Conservation (phyloP, 2,797 vertebrate species). For the Lepus townsendii region DNA sequence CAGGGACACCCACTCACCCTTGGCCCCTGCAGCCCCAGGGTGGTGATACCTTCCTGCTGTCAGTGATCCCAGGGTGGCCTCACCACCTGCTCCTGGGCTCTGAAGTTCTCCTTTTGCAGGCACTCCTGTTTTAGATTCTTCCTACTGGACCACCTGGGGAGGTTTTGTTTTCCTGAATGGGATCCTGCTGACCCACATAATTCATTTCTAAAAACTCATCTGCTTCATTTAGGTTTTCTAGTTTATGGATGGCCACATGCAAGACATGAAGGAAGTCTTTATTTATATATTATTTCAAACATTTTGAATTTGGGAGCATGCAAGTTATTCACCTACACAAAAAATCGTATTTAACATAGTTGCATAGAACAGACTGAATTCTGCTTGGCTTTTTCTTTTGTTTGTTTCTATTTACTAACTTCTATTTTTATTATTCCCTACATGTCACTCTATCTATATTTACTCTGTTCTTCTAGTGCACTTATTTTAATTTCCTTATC, state of each 20-base stretch:
- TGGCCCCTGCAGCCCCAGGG: not conserved
- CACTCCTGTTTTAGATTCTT: not conserved
- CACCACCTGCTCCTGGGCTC: not conserved
- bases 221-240: slow-evolving; percentile 5
- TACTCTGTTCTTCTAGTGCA: not conserved
- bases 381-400: not conserved
- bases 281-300: not conserved
- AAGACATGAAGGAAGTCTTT: not conserved
- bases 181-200: not conserved
- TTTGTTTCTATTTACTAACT: slow-evolving; percentile 19
- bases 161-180: not conserved
- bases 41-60: not conserved
- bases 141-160: not conserved
- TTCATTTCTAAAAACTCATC: slow-evolving; percentile 1
- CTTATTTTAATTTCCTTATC: slow-evolving; percentile 30
- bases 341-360: slow-evolving; percentile 29
- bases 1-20: not conserved
- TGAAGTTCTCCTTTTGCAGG: slow-evolving; percentile 34
- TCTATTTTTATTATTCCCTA: slow-evolving; percentile 1
- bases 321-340: not conserved
- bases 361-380: not conserved
- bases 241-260: not conserved
- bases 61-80: not conserved
- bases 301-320: slow-evolving; percentile 39
- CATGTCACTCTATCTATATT: not conserved